These are phyloP conservation scores for Paralichthys olivaceus DNA, from an alignment of 2,113 vertebrate genomes.

Conservation along the genomic window DNA sequence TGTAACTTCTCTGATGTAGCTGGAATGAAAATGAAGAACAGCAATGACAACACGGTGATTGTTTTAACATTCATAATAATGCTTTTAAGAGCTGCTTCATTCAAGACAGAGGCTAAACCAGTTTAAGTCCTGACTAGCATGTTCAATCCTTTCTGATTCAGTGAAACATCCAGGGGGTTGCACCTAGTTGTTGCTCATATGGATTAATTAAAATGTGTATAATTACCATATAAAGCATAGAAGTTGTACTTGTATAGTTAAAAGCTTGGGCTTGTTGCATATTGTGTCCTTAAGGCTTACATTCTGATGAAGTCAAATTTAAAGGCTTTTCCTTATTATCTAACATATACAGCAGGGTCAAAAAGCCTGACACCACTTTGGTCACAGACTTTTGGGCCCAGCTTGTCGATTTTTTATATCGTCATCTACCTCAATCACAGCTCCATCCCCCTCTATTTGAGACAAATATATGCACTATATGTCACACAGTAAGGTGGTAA, in stretches of 20 bases:
- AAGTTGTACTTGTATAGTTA: neutral
- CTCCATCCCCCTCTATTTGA: neutral
- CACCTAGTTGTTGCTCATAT: neutral
- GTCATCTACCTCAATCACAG: neutral
- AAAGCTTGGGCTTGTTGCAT: no score
- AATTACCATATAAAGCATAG: neutral
- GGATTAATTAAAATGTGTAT: neutral
- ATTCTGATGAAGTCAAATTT: no score
- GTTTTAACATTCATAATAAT: neutral
- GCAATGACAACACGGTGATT: neutral
- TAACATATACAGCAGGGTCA: neutral
- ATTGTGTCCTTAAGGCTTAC: no score
- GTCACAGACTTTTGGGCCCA: neutral
- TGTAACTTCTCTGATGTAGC: neutral
- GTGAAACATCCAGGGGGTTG: neutral
- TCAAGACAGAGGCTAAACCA: slow-evolving; percentile 7
- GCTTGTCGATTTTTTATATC: neutral
- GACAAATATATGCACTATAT: no score
- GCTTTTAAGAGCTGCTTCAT: neutral
- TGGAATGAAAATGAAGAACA: slow-evolving; percentile 14
- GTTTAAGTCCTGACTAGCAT: neutral
- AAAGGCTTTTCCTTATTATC: neutral
- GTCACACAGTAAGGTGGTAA: no score
- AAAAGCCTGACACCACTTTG: neutral
- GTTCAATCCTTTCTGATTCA: neutral